Base-by-base conservation (phyloP, 2,888 invertebrate genomes). In the Hypselothyrea guttata region DNA sequence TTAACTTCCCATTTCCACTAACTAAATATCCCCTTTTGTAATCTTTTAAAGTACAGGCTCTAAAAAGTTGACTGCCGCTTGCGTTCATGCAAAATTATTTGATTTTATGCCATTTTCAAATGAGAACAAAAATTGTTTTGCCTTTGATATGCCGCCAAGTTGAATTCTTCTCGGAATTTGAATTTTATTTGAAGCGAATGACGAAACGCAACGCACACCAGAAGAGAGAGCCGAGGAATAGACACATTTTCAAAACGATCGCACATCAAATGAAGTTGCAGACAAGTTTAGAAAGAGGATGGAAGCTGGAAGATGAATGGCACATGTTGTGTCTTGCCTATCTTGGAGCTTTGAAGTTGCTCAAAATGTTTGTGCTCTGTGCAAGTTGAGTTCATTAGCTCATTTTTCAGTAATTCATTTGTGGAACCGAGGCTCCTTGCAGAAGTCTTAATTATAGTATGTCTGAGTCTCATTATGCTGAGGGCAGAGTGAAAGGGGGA, bases 311-410 rank as follows among this genome's bases (percentile, higher is more conserved):
- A 81, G 77, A 78, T 66, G 77, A 84, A 81, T 81, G 78, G 59
- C 82, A 84, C 68, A 77, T 55, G 70, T 7, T 55, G 38, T 28
- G 28, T 33, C 33, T 9, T 11, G n/a, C 27, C 54, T 47, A 47
- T 53, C 41, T 60, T 40, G 45, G 34, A 38, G 40, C 73, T 83
- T 78, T 85, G 71, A 75, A 85, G 73, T 71, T 55, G 22, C 5
- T 22, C 3, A 22, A 22, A 22, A 5, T 22, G 22, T 22, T 22
- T 22, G 22, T 42, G 42, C 35, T 54, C 16, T 53, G 70, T 68
- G 53, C 62, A 76, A 75, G 58, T 84, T 77, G 61, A 62, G 75
- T 78, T 84, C 75, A 84, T 81, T 82, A 78, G 78, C 70, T 67
- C 66, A 71, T 66, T 72, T 79, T 71, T 68, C 60, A 67, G 58